Percentiles rank a stretch among this genome's conserved stretches.
Conservation (phyloP, 2,797 vertebrate genomes). For the Leptoclinus maculatus region DNA sequence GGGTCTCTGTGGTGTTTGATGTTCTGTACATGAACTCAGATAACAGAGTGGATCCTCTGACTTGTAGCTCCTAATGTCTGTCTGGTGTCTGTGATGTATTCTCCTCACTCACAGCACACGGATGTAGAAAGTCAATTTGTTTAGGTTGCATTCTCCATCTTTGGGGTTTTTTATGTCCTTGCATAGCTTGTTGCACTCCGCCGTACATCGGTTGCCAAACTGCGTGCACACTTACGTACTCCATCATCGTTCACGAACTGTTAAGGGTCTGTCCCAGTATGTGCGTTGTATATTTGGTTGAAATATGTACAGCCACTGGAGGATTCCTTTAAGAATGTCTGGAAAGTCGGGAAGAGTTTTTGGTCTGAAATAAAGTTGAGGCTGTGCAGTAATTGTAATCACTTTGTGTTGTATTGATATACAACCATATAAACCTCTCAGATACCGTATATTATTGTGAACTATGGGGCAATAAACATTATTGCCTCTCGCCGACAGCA, state of each 20-base stretch:
- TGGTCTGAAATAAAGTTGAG: conserved; percentile 14
- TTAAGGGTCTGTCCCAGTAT: neutral
- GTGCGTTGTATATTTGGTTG: neutral
- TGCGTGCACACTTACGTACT: neutral
- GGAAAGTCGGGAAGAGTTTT: neutral
- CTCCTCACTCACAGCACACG: no score
- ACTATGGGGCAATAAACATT: conserved; percentile 25
- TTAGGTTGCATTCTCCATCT: no score
- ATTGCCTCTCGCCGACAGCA: conserved; percentile 18
- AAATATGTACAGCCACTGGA: neutral
- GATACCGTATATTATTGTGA: conserved; percentile 27
- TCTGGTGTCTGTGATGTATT: no score
- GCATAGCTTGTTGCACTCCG: no score
- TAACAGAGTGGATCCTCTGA: no score
- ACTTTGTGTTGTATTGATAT: conserved; percentile 24
- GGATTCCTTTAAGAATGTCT: neutral
- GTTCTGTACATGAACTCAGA: no score
- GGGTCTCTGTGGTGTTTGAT: no score
- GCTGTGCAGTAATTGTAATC: conserved; percentile 18
- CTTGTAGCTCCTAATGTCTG: no score
- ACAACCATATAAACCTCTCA: conserved; percentile 15
- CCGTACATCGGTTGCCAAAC: neutral
- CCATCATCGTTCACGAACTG: neutral
- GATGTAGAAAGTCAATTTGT: no score
- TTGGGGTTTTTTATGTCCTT: no score